Evolutionary conservation across 2,888 invertebrate species (phyloP).

Genomic region (Drosophila algonquin): DNA sequence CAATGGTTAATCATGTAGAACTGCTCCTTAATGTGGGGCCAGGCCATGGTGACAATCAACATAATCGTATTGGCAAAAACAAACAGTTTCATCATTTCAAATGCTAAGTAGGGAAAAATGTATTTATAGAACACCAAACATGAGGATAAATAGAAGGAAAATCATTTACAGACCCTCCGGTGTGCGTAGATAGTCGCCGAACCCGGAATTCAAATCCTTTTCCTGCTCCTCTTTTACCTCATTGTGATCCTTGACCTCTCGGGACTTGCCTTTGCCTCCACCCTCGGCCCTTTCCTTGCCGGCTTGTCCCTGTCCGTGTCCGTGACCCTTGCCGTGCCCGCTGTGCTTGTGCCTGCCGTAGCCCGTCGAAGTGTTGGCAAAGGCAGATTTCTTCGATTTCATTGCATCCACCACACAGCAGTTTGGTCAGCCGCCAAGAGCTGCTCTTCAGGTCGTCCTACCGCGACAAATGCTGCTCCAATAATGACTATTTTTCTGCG

Average conservation of each 20-base stretch:
- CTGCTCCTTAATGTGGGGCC: slow-evolving; percentile 88
- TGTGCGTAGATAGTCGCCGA: slow-evolving; percentile 83
- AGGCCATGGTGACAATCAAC: slow-evolving; percentile 89
- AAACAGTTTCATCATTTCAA: slow-evolving; percentile 92
- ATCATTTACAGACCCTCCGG: slow-evolving; percentile 81
- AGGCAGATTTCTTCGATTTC: slow-evolving; percentile 79
- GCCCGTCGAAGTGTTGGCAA: slow-evolving; percentile 78
- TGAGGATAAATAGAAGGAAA: neutral
- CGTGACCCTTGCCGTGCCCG: slow-evolving; percentile 44
- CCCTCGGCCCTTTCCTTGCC: slow-evolving; percentile 56
- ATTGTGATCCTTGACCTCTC: slow-evolving; percentile 41
- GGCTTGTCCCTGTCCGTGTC: slow-evolving; percentile 31
- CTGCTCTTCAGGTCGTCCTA: slow-evolving; percentile 19
- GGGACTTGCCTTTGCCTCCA: slow-evolving; percentile 33
- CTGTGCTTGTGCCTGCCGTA: slow-evolving; percentile 74
- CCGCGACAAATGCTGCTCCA: slow-evolving; percentile 37
- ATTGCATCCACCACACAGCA: slow-evolving; percentile 61
- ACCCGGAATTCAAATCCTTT: slow-evolving; percentile 83
- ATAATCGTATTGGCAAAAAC: slow-evolving; percentile 91
- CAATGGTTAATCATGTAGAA: slow-evolving; percentile 85
- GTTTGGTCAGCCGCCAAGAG: slow-evolving; percentile 8
- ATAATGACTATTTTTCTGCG: slow-evolving; percentile 43
- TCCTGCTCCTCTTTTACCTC: slow-evolving; percentile 63
- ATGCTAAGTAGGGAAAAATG: slow-evolving; percentile 82
- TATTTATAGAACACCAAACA: neutral